Conservation (phyloP, 2,888 invertebrate genomes). For the Glaucopsyche alexis region DNA sequence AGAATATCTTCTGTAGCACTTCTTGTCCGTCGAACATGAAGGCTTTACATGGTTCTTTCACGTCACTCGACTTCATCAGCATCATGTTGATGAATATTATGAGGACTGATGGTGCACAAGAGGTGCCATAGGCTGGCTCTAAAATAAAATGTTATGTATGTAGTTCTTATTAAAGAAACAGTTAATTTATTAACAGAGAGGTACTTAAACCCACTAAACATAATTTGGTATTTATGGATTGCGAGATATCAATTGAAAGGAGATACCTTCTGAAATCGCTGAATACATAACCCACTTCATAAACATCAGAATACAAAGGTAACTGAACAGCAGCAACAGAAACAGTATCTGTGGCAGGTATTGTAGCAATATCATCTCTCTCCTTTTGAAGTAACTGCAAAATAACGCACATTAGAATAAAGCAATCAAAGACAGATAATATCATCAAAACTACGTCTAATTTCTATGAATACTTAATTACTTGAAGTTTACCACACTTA, state of each 20-base stretch:
- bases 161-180: background rate
- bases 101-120: constrained; percentile 88
- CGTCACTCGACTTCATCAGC: constrained; percentile 75
- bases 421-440: constrained; percentile 4
- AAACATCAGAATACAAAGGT: constrained; percentile 83
- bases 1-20: constrained; percentile 81
- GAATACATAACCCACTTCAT: constrained; percentile 84
- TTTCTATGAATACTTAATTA: constrained; percentile 79
- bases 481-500: constrained; percentile 82
- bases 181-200: too few relatives aligned
- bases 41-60: constrained; percentile 68
- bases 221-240: too few relatives aligned
- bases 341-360: constrained; percentile 87
- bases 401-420: constrained; percentile 29
- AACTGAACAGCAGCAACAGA: constrained; percentile 83
- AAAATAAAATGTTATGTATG: constrained; percentile 36
- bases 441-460: constrained; percentile 46
- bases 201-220: too few relatives aligned
- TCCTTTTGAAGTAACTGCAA: constrained; percentile 72
- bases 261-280: constrained; percentile 57
- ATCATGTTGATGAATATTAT: constrained; percentile 92
- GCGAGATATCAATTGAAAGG: too few relatives aligned
- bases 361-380: constrained; percentile 78
- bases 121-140: constrained; percentile 69
- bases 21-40: constrained; percentile 82